Base-by-base conservation (phyloP, 2,888 invertebrate species). In the Drosophila emarginata region DNA sequence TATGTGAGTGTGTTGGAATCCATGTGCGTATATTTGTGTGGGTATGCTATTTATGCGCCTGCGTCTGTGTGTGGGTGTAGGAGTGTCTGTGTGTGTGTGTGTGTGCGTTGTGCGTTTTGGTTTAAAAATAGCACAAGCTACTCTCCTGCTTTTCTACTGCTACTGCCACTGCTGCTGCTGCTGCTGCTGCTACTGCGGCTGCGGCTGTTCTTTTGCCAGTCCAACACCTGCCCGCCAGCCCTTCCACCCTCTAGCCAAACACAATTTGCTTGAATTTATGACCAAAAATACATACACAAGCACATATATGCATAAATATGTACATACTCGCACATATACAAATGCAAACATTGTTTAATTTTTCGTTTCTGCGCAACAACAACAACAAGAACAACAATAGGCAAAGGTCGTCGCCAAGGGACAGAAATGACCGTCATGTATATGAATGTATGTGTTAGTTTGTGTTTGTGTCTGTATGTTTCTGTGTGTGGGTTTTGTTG, bases 51-150 rank as follows among this genome's bases (percentile, higher is more conserved):
- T 87, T 81, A 87, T 81, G 81, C 81, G 88, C 88, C 83, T 85
- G 88, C 81, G 81, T 81, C 77, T 87, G 67, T 61, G 14, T 61
- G 66, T 66, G 54, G 64, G 54, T 56, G 53, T 40, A 26, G 21
- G 7, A 62, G 32, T 45, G 37, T 52, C 32, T 67, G 54, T 66
- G 54, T 63, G 37, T 52, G 37, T 67, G 54, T 66, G 54, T 63
- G 74, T 68, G 51, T 61, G 61, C 64, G 71, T 59, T 50, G 40
- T 67, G 64, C 60, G 61, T 80, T 53, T 77, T 87, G 86, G 77
- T 81, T 81, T 81, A 81, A 87, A 83, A 83, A 83, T 88, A 83
- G 88, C 78, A 88, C 81, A 83, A 83, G 88, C 87, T 78, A 78
- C 73, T 68, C 60, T 62, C 45, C 68, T 28, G 28, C 6, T 18